These are phyloP conservation scores for Vidua chalybeata DNA, from an alignment of 2,113 vertebrate species.

Conservation along the genomic window DNA sequence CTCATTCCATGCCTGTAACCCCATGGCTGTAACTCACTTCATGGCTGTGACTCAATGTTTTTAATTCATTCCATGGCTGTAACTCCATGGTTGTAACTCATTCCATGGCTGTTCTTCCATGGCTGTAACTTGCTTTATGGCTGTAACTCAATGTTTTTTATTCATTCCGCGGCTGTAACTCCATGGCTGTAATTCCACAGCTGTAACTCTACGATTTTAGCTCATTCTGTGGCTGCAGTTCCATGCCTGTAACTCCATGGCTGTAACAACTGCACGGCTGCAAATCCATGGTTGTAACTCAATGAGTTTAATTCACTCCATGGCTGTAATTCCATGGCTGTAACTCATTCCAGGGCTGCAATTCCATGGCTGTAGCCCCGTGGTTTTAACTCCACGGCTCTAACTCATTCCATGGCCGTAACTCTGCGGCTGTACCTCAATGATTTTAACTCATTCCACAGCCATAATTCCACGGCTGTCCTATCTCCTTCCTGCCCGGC, in stretches of 20 bases:
- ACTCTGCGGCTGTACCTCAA: background rate
- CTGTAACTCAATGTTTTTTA: no score
- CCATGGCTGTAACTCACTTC: background rate
- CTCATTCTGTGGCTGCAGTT: background rate
- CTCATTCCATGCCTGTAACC: background rate
- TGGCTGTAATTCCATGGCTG: background rate
- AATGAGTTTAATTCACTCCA: background rate
- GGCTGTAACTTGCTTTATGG: background rate
- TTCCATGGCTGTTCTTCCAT: background rate
- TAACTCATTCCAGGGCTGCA: no score
- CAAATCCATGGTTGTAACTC: background rate
- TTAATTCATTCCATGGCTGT: background rate
- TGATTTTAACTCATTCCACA: background rate
- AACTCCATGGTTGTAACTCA: background rate
- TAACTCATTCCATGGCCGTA: background rate
- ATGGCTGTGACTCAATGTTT: background rate
- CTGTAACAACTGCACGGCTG: accelerated
- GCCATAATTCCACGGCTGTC: background rate
- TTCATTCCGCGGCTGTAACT: no score
- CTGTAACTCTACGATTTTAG: background rate
- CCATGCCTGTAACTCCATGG: background rate
- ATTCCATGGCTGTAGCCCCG: background rate
- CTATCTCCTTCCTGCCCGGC: background rate
- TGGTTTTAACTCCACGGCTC: background rate
- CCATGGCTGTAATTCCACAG: background rate